These are phyloP conservation scores for Burhinus bistriatus DNA, from an alignment of 2,113 vertebrate species.

Conservation along the genomic window DNA sequence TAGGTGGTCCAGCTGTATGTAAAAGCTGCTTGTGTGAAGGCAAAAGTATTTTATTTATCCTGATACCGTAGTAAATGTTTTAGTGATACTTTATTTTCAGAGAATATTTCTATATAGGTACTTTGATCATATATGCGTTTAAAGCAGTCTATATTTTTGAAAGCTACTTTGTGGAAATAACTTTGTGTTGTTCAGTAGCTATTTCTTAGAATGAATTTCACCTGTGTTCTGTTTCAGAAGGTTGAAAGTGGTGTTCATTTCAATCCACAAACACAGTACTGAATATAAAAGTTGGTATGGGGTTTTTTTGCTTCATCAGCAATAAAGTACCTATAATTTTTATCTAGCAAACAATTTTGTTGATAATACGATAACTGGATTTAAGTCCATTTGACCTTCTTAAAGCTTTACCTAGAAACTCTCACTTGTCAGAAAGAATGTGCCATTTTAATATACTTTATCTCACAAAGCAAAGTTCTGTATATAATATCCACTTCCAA, in stretches of 20 bases:
- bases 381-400: not conserved
- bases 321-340: not conserved
- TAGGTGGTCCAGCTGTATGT: not conserved
- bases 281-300: not conserved
- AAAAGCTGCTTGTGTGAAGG: not conserved
- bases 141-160: not conserved
- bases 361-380: not conserved
- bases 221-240: not conserved
- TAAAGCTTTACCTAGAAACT: not conserved
- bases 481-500: not conserved
- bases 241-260: not conserved
- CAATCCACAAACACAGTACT: not conserved
- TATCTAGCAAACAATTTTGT: not conserved
- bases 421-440: not conserved
- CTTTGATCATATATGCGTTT: not conserved
- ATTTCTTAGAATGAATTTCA: not conserved
- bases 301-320: not conserved
- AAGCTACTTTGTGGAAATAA: not conserved
- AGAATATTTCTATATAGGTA: not conserved
- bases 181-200: not conserved
- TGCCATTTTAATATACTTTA: not conserved
- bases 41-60: not conserved
- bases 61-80: not conserved
- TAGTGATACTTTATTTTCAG: not conserved
- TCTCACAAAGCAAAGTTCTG: not conserved